Conservation (phyloP, 2,797 vertebrate species). For the Rhynchotus rufescens region DNA sequence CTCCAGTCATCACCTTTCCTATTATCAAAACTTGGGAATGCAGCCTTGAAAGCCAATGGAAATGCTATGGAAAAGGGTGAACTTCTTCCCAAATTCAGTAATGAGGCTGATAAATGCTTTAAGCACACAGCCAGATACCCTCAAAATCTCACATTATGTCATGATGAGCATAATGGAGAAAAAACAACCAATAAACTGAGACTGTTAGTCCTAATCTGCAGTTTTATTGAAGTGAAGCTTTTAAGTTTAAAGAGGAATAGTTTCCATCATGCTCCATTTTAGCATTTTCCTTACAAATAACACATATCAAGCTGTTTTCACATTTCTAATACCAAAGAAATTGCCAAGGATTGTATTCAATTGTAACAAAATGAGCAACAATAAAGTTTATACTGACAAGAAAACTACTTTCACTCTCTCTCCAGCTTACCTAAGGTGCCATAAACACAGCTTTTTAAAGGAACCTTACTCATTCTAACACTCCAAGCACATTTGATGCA, state of each 20-base stretch:
- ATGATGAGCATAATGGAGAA: neutral
- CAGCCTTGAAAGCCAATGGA: neutral
- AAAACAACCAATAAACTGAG: fast-evolving
- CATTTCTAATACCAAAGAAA: neutral
- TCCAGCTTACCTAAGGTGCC: neutral
- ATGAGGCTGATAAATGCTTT: neutral
- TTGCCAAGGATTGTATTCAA: neutral
- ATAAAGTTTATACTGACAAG: neutral
- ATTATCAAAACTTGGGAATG: neutral
- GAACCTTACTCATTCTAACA: neutral
- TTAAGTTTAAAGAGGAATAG: neutral
- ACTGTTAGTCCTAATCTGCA: no score
- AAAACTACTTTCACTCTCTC: neutral
- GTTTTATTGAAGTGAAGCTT: neutral
- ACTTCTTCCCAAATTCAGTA: neutral
- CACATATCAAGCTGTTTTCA: neutral
- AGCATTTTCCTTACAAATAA: neutral
- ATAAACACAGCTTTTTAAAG: neutral
- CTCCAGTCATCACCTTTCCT: neutral
- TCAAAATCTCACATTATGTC: neutral
- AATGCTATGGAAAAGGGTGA: neutral
- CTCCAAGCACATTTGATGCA: neutral
- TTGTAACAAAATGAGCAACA: neutral
- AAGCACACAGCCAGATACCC: neutral
- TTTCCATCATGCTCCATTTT: no score